phyloP scores from a whole-genome alignment of 2,113 vertebrate genomes.

The Dissostichus mawsoni region DNA sequence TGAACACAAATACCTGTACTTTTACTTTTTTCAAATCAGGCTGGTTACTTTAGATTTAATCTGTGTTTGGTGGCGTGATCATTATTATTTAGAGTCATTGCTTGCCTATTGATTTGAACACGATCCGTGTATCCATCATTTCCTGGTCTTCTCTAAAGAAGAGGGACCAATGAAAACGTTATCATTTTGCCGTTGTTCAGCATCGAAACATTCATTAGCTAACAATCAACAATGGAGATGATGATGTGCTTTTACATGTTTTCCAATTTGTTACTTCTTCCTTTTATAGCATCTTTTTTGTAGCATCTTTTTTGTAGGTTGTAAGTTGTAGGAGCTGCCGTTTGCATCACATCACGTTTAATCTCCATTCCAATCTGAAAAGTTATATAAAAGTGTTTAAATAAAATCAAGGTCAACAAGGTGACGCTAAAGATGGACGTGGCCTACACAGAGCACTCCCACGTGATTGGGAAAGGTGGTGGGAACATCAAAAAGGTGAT shows the following conservation, averaged over 20 bases:
- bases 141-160: too few species aligned
- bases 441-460: constrained; percentile 86
- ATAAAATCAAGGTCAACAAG: constrained; percentile 81
- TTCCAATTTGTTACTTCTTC: not conserved
- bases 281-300: not conserved
- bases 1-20: too few species aligned
- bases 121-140: too few species aligned
- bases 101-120: too few species aligned
- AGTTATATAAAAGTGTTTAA: not conserved
- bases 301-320: too few species aligned
- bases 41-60: too few species aligned
- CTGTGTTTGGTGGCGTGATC: too few species aligned
- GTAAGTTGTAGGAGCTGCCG: not conserved
- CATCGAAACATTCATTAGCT: too few species aligned
- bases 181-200: too few species aligned
- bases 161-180: too few species aligned
- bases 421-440: constrained; percentile 88
- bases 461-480: constrained; percentile 88
- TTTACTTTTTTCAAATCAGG: too few species aligned
- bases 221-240: not conserved
- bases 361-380: not conserved
- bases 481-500: constrained; percentile 88
- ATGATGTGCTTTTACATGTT: not conserved
- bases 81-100: too few species aligned
- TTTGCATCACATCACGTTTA: not conserved